Percentiles rank a stretch among this genome's conserved stretches.
phyloP scores from a whole-genome alignment of 2,797 vertebrate species.

The Necrosyrtes monachus region DNA sequence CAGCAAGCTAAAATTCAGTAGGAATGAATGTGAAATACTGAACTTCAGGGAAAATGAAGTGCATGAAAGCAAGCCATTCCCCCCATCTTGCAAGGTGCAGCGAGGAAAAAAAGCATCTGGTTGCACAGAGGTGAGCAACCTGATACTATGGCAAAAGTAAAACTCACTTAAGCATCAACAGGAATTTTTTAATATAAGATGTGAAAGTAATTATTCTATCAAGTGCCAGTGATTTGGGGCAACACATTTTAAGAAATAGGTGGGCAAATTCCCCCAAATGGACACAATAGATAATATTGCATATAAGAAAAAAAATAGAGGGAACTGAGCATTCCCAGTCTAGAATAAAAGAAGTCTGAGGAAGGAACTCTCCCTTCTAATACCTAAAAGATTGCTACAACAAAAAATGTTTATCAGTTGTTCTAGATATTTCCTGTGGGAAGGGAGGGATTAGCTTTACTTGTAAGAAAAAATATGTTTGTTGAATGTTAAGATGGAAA shows the following conservation, averaged over 20 bases:
- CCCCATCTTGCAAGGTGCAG: neutral
- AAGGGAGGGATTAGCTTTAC: neutral
- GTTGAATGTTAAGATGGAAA: neutral
- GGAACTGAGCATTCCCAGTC: neutral
- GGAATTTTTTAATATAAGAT: neutral
- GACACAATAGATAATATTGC: neutral
- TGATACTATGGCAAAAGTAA: neutral
- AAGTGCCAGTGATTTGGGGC: neutral
- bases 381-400: neutral
- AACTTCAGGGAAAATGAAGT: neutral
- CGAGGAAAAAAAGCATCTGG: neutral
- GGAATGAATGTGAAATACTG: neutral
- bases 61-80: neutral
- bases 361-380: neutral
- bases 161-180: neutral
- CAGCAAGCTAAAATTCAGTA: neutral
- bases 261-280: neutral
- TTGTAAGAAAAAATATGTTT: neutral
- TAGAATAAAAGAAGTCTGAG: neutral
- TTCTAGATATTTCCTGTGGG: neutral
- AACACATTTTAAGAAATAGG: neutral
- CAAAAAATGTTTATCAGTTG: neutral
- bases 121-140: neutral
- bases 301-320: neutral
- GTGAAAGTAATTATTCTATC: neutral